Evolutionary conservation across 2,888 invertebrate species (phyloP), one percentile per base, ranked within the genome.

Genomic region (Andrena chrysosceles): DNA sequence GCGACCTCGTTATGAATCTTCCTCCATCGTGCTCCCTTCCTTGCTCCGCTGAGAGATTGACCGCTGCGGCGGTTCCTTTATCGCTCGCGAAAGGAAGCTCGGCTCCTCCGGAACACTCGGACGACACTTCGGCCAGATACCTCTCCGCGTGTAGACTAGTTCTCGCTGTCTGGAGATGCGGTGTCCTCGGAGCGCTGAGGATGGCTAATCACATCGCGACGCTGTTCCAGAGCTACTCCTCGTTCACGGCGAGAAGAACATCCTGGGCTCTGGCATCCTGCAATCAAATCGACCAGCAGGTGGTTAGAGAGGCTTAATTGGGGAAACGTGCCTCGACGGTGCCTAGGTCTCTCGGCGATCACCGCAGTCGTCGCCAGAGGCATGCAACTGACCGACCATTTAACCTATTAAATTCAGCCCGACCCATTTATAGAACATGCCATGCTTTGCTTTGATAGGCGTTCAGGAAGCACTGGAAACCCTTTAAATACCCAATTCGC

Each of bases 181-280:
- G 54, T 59, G 42, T 67, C n/a, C 49, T 20, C 31, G 13, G 31
- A 20, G 59, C 33, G 54, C 13, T 59, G 23, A 23, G 23, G 54
- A 2, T 29, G 13, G 16, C 26, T 31, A 56, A 66, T 73, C 66
- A 59, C 81, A 67, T 74, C 59, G 75, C 52, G 52, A 13, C 81
- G 48, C 10, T 56, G 77, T 78, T 13, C 84, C 89, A 90, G 68
- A 90, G 86, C 20, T 90, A 85, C 84, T 91, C 89, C 77, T 91
- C 88, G 77, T 91, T 89, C 89, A 91, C 90, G 83, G 90, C 84
- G 83, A 16, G 4, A 91, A 91, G 78, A 88, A 89, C 71, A 90
- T 91, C 74, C 82, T 88, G 70, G 89, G 82, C 89, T 87, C 90
- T 91, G 90, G 52, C 69, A 52, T 31, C 81, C 86, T 87, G 85